Evolutionary conservation across 2,797 vertebrate genomes (phyloP).

Genomic region (Halcyon badia): DNA sequence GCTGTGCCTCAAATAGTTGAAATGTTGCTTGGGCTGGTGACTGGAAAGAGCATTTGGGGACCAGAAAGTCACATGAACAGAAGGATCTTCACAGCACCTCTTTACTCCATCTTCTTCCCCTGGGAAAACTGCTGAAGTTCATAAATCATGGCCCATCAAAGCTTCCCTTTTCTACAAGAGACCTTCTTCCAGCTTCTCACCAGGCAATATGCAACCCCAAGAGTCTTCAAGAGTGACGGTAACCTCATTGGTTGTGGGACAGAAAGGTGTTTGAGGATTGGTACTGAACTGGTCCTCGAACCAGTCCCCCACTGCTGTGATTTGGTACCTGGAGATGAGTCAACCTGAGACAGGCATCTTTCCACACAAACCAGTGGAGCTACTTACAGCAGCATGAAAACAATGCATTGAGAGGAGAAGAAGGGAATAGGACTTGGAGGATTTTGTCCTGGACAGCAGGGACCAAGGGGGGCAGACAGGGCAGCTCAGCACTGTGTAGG

Average conservation of each 20-base stretch:
- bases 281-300: background rate
- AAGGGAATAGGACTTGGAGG: background rate
- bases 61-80: background rate
- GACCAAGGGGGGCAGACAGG: rapidly evolving
- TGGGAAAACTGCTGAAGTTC: background rate
- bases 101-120: background rate
- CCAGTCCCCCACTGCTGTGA: background rate
- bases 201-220: background rate
- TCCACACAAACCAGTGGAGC: background rate
- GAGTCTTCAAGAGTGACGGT: background rate
- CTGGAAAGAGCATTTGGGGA: background rate
- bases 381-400: background rate
- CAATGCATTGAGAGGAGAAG: background rate
- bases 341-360: background rate
- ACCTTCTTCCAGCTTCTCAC: background rate
- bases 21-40: background rate
- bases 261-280: background rate
- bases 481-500: background rate
- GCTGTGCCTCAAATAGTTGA: background rate
- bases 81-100: background rate
- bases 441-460: background rate
- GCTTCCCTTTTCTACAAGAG: background rate
- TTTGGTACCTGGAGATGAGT: background rate
- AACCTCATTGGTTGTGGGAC: background rate
- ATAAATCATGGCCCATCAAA: background rate